These are phyloP conservation scores for Nibea coibor DNA, from an alignment of 2,113 vertebrate genomes.

Conservation along the genomic window DNA sequence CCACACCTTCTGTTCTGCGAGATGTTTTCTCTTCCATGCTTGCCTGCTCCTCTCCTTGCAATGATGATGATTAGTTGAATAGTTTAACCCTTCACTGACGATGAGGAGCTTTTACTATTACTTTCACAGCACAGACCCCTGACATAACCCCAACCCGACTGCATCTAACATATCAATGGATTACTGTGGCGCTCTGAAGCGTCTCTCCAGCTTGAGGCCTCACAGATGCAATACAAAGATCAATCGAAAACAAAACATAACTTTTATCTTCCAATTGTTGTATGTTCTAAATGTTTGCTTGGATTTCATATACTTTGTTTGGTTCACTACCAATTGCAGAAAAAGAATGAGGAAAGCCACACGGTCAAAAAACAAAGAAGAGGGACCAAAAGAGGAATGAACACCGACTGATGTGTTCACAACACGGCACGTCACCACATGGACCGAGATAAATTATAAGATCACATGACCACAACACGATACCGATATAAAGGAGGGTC, in stretches of 20 bases:
- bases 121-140: no score
- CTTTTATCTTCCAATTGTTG: no score
- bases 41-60: no score
- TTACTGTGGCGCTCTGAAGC: not conserved
- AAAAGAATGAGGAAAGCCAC: constrained; percentile 25
- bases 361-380: constrained; percentile 21
- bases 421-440: constrained; percentile 65
- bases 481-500: constrained; percentile 42
- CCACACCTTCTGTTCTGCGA: no score
- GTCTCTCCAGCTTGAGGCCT: not conserved
- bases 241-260: not conserved
- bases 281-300: not conserved
- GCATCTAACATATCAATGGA: not conserved
- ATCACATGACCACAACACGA: constrained; percentile 60
- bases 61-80: no score
- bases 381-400: constrained; percentile 50
- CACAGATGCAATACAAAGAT: not conserved
- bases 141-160: not conserved
- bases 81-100: no score
- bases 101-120: no score
- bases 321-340: constrained; percentile 85
- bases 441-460: constrained; percentile 31
- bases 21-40: no score
- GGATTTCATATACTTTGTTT: not conserved
- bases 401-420: constrained; percentile 48